Base-by-base conservation (phyloP, 2,797 vertebrate genomes). In the Chromis chromis region DNA sequence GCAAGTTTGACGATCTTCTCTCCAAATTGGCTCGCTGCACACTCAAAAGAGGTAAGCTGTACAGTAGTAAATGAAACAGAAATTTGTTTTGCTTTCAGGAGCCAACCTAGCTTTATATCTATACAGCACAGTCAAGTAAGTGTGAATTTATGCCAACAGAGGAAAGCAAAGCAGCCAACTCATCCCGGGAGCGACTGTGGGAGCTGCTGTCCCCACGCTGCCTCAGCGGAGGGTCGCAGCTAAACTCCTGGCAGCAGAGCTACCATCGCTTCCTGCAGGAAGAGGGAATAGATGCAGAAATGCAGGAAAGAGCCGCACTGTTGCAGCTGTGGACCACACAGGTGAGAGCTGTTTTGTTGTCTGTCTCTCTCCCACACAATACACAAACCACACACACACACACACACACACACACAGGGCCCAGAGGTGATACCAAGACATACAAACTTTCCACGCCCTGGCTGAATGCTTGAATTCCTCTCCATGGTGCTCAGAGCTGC, bases 251-350 rank as follows among this genome's bases (percentile, higher is more conserved):
- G 96, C 91, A 96, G 66, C 87, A 91, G 77, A 93, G 83, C 27
- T 97, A 96, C 86, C 65, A 84, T 42, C 48, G 52, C 33, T 93
- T 93, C 53, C 89, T 94, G n/a, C 67, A 89, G 24, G 46, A 86
- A 6, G 72, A 90, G 21, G 95, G 93, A 0, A 80, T 93, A 0
- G 91, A 93, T 6, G 76, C 68, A 31, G 92, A 95, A 48, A 95
- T 95, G 91, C 92, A 94, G 79, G 91, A 79, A 0, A 94, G 90
- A 81, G 95, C 95, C 1, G 73, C 95, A 82, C 85, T 96, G 53
- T 72, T 97, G 55, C 96, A 96, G 81, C 94, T 97, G 17, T 97
- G 96, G 96, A 94, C 94, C 77, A 93, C 95, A 39, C 94, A 95
- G 95, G 96, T 96, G 70, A 87, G 89, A 67, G 19, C 25, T 48